phyloP scores from a whole-genome alignment of 2,797 vertebrate genomes.

The Galaxias olidus region DNA sequence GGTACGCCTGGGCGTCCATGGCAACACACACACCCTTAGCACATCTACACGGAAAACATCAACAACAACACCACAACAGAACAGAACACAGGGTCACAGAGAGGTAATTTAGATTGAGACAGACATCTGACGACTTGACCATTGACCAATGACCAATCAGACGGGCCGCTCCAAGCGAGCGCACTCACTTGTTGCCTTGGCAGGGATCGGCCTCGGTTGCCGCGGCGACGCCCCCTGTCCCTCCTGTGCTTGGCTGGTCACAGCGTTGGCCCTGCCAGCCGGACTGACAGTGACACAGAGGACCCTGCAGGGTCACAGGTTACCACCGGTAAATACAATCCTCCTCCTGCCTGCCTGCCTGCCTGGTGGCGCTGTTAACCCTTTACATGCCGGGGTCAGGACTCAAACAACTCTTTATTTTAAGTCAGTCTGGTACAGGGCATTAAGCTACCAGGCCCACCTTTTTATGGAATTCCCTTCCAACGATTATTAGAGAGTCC shows the following conservation, averaged over 20 bases:
- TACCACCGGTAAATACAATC: too few relatives aligned
- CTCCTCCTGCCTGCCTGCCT: too few relatives aligned
- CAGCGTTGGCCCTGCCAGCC: conserved; percentile 91
- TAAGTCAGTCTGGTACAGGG: too few relatives aligned
- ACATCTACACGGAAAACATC: conserved; percentile 84
- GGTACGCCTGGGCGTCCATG: conserved; percentile 86
- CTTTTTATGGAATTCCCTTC: too few relatives aligned
- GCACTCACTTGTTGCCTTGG: conserved; percentile 88
- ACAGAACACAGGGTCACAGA: not conserved
- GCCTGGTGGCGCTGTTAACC: too few relatives aligned
- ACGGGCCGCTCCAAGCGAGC: not conserved
- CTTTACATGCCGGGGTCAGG: too few relatives aligned
- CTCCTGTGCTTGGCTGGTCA: conserved; percentile 74
- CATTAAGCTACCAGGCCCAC: too few relatives aligned
- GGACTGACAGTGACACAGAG: conserved; percentile 86
- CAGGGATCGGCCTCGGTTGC: conserved; percentile 74
- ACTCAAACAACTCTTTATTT: too few relatives aligned
- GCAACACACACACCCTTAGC: conserved; percentile 84
- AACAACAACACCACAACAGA: too few relatives aligned
- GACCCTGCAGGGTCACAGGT: conserved; percentile 63
- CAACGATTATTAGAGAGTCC: too few relatives aligned
- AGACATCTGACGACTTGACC: not conserved
- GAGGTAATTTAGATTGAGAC: too few relatives aligned
- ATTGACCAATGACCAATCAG: not conserved
- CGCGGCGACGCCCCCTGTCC: conserved; percentile 32